Conservation (phyloP, 2,797 vertebrate species). For the Takifugu ocellatus region DNA sequence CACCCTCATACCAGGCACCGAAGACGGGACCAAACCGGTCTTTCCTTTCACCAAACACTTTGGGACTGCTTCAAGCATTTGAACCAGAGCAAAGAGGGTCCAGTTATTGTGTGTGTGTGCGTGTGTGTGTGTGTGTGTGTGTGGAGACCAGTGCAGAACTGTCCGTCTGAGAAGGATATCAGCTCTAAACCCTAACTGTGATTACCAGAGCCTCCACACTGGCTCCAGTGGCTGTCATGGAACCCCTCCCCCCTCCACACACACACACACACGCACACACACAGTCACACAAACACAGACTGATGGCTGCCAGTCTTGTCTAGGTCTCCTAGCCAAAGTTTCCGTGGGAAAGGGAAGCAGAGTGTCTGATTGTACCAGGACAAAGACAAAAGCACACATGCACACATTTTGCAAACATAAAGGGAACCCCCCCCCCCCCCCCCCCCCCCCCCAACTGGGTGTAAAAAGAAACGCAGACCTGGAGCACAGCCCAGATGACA, state of each 20-base stretch:
- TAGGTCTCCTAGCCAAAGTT: too few species aligned
- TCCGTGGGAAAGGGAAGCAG: not conserved
- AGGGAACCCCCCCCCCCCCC: slow-evolving; percentile 57
- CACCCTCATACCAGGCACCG: slow-evolving; percentile 27
- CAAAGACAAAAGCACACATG: slow-evolving; percentile 2
- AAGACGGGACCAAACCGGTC: slow-evolving; percentile 23
- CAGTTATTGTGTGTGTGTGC: slow-evolving; percentile 2
- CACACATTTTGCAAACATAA: slow-evolving; percentile 50
- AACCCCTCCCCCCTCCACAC: slow-evolving; percentile 57
- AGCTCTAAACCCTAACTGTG: slow-evolving; percentile 87
- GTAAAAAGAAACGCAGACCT: slow-evolving; percentile 74
- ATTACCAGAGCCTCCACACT: slow-evolving; percentile 84
- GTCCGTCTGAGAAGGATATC: slow-evolving; percentile 97
- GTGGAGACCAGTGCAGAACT: slow-evolving; percentile 90
- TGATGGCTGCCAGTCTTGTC: too few species aligned
- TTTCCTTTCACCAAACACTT: slow-evolving; percentile 20
- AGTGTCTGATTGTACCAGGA: not conserved
- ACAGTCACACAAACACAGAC: slow-evolving; percentile 6
- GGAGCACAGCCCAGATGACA: slow-evolving; percentile 77
- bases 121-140: slow-evolving; percentile 12
- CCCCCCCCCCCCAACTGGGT: slow-evolving; percentile 36
- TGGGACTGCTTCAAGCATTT: slow-evolving; percentile 80
- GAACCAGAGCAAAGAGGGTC: slow-evolving; percentile 72
- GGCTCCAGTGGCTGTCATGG: slow-evolving; percentile 90
- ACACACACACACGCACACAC: slow-evolving; percentile 23